Conservation (phyloP, 2,888 invertebrate genomes). For the Dicycla oo region DNA sequence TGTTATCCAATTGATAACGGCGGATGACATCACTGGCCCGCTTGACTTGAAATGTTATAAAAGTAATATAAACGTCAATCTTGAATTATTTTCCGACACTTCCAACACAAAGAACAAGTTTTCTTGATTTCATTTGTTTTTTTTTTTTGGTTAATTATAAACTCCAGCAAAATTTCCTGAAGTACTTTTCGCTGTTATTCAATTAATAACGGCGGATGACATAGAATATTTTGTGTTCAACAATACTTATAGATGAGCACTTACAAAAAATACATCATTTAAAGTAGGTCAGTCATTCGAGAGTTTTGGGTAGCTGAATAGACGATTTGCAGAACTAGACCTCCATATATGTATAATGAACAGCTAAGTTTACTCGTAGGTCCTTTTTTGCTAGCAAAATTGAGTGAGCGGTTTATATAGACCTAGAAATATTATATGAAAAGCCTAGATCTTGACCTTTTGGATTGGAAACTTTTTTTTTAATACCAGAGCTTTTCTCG, state of each 20-base stretch:
- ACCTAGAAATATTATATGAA: conserved; percentile 7
- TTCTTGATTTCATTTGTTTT: neutral
- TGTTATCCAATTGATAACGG: neutral
- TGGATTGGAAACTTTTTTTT: neutral
- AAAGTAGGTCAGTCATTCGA: conserved; percentile 4
- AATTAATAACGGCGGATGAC: neutral
- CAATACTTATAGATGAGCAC: neutral
- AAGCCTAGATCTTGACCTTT: conserved; percentile 13
- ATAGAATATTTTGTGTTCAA: neutral
- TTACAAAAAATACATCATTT: conserved; percentile 11
- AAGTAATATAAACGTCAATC: neutral
- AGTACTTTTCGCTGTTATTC: neutral
- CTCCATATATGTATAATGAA: conserved; percentile 39
- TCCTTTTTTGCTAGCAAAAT: conserved; percentile 32
- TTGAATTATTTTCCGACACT: neutral
- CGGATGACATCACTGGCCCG: too few relatives aligned
- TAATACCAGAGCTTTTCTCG: conserved; percentile 10
- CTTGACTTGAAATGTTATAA: conserved; percentile 3
- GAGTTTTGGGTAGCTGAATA: conserved; percentile 19
- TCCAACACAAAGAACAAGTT: neutral
- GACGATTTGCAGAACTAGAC: conserved; percentile 29
- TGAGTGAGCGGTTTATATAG: neutral
- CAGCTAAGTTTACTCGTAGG: conserved; percentile 16
- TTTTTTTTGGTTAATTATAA: conserved; percentile 1
- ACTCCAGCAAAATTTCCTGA: too few relatives aligned